Conservation (phyloP, 2,113 vertebrate genomes). For the Isurus oxyrinchus region DNA sequence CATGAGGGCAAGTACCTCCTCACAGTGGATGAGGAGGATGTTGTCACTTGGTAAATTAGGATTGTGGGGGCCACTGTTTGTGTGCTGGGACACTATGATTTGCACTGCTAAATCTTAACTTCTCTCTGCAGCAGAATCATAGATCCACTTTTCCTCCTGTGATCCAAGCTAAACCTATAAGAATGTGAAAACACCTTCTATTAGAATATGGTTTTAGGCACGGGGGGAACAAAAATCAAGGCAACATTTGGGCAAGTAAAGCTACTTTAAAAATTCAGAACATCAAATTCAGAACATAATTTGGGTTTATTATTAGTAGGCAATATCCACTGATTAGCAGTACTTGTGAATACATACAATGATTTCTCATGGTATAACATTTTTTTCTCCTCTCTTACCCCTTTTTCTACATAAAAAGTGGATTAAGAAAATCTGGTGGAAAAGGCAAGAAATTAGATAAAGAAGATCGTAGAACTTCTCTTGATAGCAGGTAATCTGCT, state of each 20-base stretch:
- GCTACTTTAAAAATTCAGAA: not conserved
- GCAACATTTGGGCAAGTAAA: not conserved
- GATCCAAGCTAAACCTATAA: not conserved
- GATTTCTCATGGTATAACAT: not conserved
- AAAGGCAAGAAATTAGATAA: constrained; percentile 84
- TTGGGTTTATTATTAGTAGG: not conserved
- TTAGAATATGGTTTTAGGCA: not conserved
- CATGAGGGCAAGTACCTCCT: not conserved
- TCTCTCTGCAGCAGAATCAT: not conserved
- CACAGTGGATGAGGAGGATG: not conserved
- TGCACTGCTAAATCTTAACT: not conserved
- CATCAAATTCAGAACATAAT: not conserved
- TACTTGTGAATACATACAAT: not conserved
- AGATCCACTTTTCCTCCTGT: not conserved
- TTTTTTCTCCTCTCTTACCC: not conserved
- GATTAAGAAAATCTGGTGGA: constrained; percentile 80
- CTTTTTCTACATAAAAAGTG: constrained; percentile 53
- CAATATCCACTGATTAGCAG: not conserved
- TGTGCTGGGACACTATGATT: not conserved
- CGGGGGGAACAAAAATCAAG: not conserved
- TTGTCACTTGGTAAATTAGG: not conserved
- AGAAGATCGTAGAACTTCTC: constrained; percentile 68
- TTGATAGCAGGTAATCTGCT: constrained; percentile 75
- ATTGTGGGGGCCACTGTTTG: not conserved
- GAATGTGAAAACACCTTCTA: not conserved